Evolutionary conservation across 2,888 invertebrate species (phyloP).

Genomic region (Caradrina clavipalpis): DNA sequence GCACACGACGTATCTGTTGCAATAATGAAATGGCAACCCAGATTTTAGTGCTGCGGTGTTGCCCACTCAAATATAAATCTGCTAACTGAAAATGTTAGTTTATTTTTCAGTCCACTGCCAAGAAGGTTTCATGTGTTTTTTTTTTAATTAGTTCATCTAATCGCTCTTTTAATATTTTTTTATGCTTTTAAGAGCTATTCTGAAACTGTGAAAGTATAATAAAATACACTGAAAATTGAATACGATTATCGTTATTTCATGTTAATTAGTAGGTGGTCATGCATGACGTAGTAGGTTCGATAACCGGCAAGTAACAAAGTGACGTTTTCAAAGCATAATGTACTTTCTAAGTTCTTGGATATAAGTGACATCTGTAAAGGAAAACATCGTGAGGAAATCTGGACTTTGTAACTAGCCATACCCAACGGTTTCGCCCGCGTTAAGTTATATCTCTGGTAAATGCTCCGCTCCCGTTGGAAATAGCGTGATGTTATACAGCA

Average conservation of each 20-base stretch:
- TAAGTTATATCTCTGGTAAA: too few species aligned
- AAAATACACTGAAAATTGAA: background rate
- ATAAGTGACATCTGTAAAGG: too few species aligned
- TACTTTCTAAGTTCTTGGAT: too few species aligned
- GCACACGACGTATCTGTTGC: background rate
- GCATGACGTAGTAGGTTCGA: too few species aligned
- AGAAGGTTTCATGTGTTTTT: background rate
- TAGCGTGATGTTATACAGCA: too few species aligned
- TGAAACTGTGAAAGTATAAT: background rate
- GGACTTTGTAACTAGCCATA: too few species aligned
- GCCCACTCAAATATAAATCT: background rate
- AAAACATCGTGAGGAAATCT: too few species aligned
- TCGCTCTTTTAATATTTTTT: background rate
- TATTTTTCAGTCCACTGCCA: background rate
- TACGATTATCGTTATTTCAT: background rate
- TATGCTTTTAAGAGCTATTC: background rate
- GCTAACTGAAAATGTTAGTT: background rate
- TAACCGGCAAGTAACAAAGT: too few species aligned
- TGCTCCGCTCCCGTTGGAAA: too few species aligned
- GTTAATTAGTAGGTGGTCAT: too few species aligned
- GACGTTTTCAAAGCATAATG: too few species aligned
- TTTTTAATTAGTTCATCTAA: background rate
- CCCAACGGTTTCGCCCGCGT: too few species aligned
- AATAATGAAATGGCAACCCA: background rate
- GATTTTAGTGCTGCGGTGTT: background rate